Conservation (phyloP, 2,797 vertebrate genomes). For the Margarornis squamiger region DNA sequence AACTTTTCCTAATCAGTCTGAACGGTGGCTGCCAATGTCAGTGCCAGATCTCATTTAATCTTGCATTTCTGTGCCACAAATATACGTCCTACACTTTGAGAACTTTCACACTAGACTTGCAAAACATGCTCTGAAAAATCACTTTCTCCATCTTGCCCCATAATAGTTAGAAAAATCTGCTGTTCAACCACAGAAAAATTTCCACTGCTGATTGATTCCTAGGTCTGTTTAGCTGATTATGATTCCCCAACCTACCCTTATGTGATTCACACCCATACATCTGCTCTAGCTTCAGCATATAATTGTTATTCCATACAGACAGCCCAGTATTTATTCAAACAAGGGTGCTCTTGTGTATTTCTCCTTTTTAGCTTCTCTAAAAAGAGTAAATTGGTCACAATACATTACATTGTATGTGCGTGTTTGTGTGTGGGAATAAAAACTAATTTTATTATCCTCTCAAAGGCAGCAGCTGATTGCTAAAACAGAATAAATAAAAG, state of each 20-base stretch:
- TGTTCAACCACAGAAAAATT: background rate
- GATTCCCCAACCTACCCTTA: constrained; percentile 41
- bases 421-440: constrained; percentile 12
- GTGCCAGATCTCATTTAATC: background rate
- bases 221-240: constrained; percentile 49
- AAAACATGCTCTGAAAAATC: constrained; percentile 11
- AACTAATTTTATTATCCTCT: constrained; percentile 13
- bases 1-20: background rate
- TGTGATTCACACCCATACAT: constrained; percentile 61
- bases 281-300: constrained; percentile 45
- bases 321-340: constrained; percentile 50
- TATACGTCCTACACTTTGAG: background rate
- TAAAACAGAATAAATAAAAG: constrained; percentile 28
- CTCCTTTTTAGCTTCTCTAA: constrained; percentile 9
- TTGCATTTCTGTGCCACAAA: background rate
- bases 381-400: constrained; percentile 6
- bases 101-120: background rate
- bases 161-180: background rate
- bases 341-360: constrained; percentile 48
- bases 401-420: constrained; percentile 6
- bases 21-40: background rate
- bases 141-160: background rate
- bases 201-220: constrained; percentile 40
- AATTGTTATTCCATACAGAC: constrained; percentile 63
- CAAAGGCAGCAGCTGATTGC: constrained; percentile 36